These are phyloP conservation scores for Hyalella azteca DNA, from an alignment of 2,888 invertebrate genomes.

Conservation along the genomic window DNA sequence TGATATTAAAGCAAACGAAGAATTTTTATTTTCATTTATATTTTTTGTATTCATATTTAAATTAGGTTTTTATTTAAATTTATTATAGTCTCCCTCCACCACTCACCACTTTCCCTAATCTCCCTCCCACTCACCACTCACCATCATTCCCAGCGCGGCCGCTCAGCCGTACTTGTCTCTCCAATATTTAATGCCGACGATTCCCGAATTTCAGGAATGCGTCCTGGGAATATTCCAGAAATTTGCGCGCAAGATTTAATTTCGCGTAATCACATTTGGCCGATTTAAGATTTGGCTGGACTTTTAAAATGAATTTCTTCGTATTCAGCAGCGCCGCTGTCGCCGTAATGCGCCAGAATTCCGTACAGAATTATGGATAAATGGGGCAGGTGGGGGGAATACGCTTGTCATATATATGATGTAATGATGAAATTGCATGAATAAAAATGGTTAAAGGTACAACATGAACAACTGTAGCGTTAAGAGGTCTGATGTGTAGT, in stretches of 20 bases:
- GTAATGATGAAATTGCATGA: too few species aligned
- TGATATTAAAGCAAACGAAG: too few species aligned
- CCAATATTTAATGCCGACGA: neutral
- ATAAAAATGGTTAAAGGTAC: too few species aligned
- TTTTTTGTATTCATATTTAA: too few species aligned
- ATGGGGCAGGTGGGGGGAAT: neutral
- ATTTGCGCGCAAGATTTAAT: neutral
- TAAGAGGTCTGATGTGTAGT: too few species aligned
- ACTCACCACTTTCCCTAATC: neutral
- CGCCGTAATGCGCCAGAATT: neutral
- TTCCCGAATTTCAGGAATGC: constrained; percentile 3
- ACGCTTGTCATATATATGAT: too few species aligned
- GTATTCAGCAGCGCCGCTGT: neutral
- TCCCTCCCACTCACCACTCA: neutral
- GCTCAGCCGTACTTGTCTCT: neutral
- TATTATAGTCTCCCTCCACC: neutral
- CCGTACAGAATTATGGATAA: too few species aligned
- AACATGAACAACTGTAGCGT: too few species aligned
- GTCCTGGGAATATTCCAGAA: neutral
- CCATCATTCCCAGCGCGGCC: neutral
- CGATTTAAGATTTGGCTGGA: neutral
- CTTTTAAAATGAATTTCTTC: neutral
- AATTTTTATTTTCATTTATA: too few species aligned
- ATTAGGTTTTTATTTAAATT: too few species aligned
- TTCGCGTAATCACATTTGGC: neutral